Base-by-base conservation (phyloP, 2,888 invertebrate species). In the Tetragonisca angustula region DNA sequence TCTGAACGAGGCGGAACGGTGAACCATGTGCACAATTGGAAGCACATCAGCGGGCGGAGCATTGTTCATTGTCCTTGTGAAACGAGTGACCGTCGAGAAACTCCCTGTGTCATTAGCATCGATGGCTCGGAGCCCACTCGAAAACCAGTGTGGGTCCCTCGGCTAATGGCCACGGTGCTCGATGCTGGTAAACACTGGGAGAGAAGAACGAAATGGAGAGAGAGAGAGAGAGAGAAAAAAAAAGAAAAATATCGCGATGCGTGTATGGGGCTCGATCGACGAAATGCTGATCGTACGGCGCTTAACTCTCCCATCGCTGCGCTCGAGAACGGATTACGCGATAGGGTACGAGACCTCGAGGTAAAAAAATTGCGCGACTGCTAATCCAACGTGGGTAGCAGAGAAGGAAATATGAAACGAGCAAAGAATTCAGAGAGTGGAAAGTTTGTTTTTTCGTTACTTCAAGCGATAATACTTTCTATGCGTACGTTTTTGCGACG, bases 101-200 rank as follows among this genome's bases (percentile, higher is more conserved):
- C 74, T 74, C 19, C 13, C 64, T 24, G n/a, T 64, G 73, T 43
- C 64, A 54, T 64, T 54, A 74, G 74, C 74, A 52, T 72, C 72
- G 61, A 61, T 61, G 61, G 43, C 43, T 43, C 43, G 43, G 43
- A 43, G 43, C 61, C 72, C 72, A 72, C 72, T 72, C 72, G 72
- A 72, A 72, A 72, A 49, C 21, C 49, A 9, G 43, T 72, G 61
- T 72, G 61, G 49, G 72, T 24, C 24, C 61, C 72, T 21, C 15
- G 27, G 49, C 61, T 72, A 50, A 72, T 72, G 61, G 61, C 71
- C 17, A 24, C 15, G 56, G 54, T 50, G 54, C 27, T 70, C 70
- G 70, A 49, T 49, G 49, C 72, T 49, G 61, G 27, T 61, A 61
- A 61, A 72, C 72, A 61, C 49, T 24, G 61, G 27, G 13, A 17